Base-by-base conservation (phyloP, 2,113 vertebrate genomes). In the Oceanites oceanicus region DNA sequence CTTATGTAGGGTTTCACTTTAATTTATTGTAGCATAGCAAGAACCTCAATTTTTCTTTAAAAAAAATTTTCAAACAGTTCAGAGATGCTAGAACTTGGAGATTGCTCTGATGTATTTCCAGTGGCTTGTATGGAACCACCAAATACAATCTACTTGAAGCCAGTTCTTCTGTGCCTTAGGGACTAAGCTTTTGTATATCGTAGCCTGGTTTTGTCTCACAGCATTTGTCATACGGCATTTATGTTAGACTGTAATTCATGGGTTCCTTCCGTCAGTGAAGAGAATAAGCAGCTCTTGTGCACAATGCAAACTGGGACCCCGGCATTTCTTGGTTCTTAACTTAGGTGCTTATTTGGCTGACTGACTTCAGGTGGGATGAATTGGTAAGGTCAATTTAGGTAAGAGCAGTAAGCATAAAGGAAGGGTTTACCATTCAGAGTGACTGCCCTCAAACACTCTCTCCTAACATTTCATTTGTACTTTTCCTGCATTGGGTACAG, bases 221-320 rank as follows among this genome's bases (percentile, higher is more conserved):
- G 47, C 45, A 4, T 75, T 86, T 86, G 42, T 49, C 58, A 19
- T 11, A 20, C 10, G 26, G 55, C 34, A 1, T 15, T 47, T 52
- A 3, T 6, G 29, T 58, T 49, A 44, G 58, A 10, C 23, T 29
- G 52, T 16, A 11, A 18, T 52, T 67, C 22, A 6, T 6, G 15
- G 2, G 16, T 52, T 70, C 75, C 56, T 61, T 40, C 50, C 1
- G 3, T 18, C 44, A 44, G 79, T 10, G 47, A n/a, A 20, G 49
- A 61, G 42, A 71, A 34, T 23, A 20, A 68, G 66, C 62, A 83
- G 78, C 47, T 73, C 49, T 44, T 49, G 78, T 26, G n/a, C 40
- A 20, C 50, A 5, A 1, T 5, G 12, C 0, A 0, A 16, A 5
- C 21, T 3, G 9, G 30, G 11, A 66, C 8, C 38, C 23, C 0